Evolutionary conservation across 2,113 vertebrate species (phyloP).

Genomic region (Athene cunicularia): DNA sequence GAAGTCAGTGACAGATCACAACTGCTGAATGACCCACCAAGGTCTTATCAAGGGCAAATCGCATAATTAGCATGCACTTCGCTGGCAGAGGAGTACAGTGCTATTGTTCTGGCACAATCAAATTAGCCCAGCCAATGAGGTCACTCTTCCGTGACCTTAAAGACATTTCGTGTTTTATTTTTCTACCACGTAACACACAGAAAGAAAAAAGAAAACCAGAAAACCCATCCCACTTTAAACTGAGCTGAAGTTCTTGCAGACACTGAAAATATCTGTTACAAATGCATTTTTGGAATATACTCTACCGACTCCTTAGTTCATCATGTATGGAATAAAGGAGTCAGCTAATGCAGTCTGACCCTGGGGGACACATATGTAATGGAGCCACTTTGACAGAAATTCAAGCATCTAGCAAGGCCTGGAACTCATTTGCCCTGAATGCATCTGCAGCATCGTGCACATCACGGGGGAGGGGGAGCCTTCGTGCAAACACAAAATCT

Average conservation of each 20-base stretch:
- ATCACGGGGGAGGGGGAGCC: background rate
- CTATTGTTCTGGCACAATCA: slow-evolving; percentile 95
- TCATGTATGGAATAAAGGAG: slow-evolving; percentile 68
- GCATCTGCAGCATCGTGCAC: background rate
- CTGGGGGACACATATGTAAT: slow-evolving; percentile 72
- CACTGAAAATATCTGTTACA: background rate
- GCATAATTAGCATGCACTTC: slow-evolving; percentile 97
- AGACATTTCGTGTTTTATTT: slow-evolving; percentile 76
- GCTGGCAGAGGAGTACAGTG: slow-evolving; percentile 82
- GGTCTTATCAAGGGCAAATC: slow-evolving; percentile 94
- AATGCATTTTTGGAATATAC: slow-evolving; percentile 53
- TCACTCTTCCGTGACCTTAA: slow-evolving; percentile 88
- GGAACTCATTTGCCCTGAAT: slow-evolving; percentile 62
- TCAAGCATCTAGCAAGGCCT: slow-evolving; percentile 63
- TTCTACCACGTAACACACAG: background rate
- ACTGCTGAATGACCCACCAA: slow-evolving; percentile 95
- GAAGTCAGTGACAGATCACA: slow-evolving; percentile 99
- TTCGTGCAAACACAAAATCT: slow-evolving; percentile 28
- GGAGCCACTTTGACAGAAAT: slow-evolving; percentile 76
- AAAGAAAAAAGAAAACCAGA: accelerated
- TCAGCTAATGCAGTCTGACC: slow-evolving; percentile 75
- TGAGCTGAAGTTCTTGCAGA: background rate
- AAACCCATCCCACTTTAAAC: background rate
- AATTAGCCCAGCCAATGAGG: slow-evolving; percentile 95
- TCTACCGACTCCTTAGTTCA: slow-evolving; percentile 55